Conservation (phyloP, 2,113 vertebrate genomes). For the Pygoscelis adeliae region DNA sequence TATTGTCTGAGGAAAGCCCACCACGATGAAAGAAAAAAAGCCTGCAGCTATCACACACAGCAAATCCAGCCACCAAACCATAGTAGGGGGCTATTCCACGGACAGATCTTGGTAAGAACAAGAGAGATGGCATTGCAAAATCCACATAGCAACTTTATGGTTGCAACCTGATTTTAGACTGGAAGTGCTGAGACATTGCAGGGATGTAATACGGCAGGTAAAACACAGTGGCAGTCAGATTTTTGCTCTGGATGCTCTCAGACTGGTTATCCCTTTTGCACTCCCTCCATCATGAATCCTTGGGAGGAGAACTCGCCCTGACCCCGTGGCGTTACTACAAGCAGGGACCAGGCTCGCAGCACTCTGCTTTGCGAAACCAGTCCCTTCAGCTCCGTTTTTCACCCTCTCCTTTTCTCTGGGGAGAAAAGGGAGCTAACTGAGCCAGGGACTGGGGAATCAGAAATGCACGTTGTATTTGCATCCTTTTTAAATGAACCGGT, state of each 20-base stretch:
- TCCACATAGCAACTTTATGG: not conserved
- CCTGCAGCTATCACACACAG: no score
- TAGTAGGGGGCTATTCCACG: accelerated
- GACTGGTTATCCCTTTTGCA: not conserved
- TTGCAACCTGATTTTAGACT: not conserved
- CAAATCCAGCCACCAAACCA: not conserved
- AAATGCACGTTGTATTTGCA: not conserved
- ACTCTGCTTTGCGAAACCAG: not conserved
- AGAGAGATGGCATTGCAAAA: accelerated
- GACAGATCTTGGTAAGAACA: not conserved
- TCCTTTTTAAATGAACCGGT: not conserved
- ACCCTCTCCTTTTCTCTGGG: not conserved
- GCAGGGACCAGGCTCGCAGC: not conserved
- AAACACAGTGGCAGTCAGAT: not conserved
- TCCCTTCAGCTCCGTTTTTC: not conserved
- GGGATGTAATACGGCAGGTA: not conserved
- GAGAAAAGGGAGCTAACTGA: not conserved
- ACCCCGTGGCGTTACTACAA: not conserved
- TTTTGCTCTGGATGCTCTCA: not conserved
- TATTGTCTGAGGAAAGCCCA: not conserved
- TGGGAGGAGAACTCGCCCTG: not conserved
- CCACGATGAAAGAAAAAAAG: not conserved
- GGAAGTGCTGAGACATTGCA: not conserved
- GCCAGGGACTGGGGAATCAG: not conserved
- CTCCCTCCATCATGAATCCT: not conserved